Conservation (phyloP, 92 coral and sea anemone genomes). For the Paragorgia papillata region DNA sequence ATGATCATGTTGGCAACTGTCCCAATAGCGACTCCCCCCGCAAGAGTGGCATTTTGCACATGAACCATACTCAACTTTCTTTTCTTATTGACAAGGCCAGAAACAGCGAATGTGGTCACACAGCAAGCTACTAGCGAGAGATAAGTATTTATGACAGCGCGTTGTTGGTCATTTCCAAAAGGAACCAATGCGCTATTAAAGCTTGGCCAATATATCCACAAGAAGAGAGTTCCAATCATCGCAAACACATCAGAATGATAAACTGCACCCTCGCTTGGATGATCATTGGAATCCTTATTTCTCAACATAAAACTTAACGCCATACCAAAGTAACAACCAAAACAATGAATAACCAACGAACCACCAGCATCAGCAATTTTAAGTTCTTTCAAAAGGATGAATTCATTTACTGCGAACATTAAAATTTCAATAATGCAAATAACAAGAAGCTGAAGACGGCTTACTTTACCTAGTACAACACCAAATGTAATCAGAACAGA, state of each 20-base stretch:
- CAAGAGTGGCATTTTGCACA: slow-evolving; percentile 89
- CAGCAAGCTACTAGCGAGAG: slow-evolving; percentile 81
- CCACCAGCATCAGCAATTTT: slow-evolving; percentile 73
- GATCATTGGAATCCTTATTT: slow-evolving; percentile 28
- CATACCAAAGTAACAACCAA: slow-evolving; percentile 73
- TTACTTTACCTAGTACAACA: slow-evolving; percentile 72
- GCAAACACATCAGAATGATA: slow-evolving; percentile 72
- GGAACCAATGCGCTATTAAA: slow-evolving; percentile 85
- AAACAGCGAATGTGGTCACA: slow-evolving; percentile 77
- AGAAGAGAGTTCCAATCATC: slow-evolving; percentile 82
- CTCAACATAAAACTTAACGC: slow-evolving; percentile 61
- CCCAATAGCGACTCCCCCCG: slow-evolving; percentile 97
- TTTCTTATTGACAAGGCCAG: slow-evolving; percentile 63
- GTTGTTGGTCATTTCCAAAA: slow-evolving; percentile 68
- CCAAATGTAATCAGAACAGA: slow-evolving; percentile 71
- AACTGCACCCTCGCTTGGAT: slow-evolving; percentile 60
- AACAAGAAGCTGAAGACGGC: slow-evolving; percentile 68
- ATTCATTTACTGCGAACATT: slow-evolving; percentile 63
- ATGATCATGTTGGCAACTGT: slow-evolving; percentile 88
- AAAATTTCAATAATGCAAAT: slow-evolving; percentile 63
- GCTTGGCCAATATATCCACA: slow-evolving; percentile 99
- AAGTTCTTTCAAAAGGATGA: slow-evolving; percentile 57
- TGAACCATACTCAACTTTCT: slow-evolving; percentile 87
- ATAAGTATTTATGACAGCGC: slow-evolving; percentile 89
- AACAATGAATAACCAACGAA: slow-evolving; percentile 65